phyloP scores from a whole-genome alignment of 2,888 invertebrate genomes.

The Phragmatobia fuliginosa region DNA sequence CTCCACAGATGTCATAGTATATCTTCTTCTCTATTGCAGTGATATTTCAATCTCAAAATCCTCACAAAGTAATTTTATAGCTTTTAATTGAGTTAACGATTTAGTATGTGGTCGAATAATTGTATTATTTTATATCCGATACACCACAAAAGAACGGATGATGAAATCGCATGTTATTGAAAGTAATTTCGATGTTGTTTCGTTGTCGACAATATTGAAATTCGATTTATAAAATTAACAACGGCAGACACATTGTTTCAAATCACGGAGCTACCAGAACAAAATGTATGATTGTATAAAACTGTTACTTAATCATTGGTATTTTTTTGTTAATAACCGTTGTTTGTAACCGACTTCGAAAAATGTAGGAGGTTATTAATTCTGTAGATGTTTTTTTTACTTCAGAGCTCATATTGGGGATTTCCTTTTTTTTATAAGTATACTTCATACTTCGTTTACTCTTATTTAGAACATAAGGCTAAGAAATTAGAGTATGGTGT shows the following conservation, averaged over 20 bases:
- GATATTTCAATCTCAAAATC: constrained; percentile 36
- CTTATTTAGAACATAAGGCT: neutral
- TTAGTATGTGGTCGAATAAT: constrained; percentile 55
- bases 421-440: neutral
- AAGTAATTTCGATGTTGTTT: constrained; percentile 61
- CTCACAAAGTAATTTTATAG: constrained; percentile 39
- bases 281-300: constrained; percentile 34
- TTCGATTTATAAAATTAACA: constrained; percentile 60
- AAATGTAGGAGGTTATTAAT: neutral
- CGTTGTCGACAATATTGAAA: constrained; percentile 53
- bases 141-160: constrained; percentile 59
- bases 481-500: too few relatives aligned
- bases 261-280: constrained; percentile 49
- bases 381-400: neutral
- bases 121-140: constrained; percentile 64
- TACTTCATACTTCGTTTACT: neutral
- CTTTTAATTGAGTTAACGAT: constrained; percentile 53
- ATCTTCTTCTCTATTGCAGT: too few relatives aligned
- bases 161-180: constrained; percentile 64
- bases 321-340: neutral
- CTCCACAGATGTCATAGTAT: too few relatives aligned
- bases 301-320: neutral
- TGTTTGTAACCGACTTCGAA: neutral
- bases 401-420: neutral
- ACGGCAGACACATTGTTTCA: constrained; percentile 45